Evolutionary conservation across 2,888 invertebrate species (phyloP).

Genomic region (Ephialtes manifestator): DNA sequence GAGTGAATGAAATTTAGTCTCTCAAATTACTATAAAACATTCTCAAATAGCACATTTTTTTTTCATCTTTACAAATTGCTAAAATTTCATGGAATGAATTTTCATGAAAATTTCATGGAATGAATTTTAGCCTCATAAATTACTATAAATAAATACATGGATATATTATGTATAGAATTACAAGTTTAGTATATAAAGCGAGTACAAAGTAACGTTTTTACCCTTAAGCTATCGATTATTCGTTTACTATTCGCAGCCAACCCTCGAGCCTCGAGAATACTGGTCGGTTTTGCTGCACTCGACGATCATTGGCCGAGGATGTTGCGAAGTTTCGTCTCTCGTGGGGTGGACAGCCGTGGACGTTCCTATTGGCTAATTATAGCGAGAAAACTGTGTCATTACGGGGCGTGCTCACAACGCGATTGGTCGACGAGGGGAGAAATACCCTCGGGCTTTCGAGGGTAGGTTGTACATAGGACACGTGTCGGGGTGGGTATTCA

Average conservation of each 20-base stretch:
- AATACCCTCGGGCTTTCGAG: conserved; percentile 66
- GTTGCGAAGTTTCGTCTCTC: conserved; percentile 28
- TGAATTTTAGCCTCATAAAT: too few relatives aligned
- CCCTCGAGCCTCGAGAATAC: neutral
- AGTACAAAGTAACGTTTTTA: neutral
- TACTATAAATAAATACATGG: too few relatives aligned
- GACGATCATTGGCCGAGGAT: conserved; percentile 77
- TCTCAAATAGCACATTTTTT: too few relatives aligned
- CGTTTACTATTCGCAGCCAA: conserved; percentile 56
- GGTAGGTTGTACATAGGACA: conserved; percentile 61
- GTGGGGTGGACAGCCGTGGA: conserved; percentile 48
- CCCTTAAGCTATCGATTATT: conserved; percentile 1
- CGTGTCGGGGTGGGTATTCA: conserved; percentile 65
- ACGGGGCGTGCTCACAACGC: conserved; percentile 79
- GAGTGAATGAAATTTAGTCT: too few relatives aligned
- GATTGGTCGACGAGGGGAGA: conserved; percentile 79
- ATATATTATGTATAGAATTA: too few relatives aligned
- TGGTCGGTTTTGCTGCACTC: conserved; percentile 27
- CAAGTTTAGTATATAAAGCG: too few relatives aligned
- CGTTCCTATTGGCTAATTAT: conserved; percentile 83
- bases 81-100: too few relatives aligned
- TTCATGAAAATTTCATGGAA: too few relatives aligned
- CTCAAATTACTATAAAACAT: too few relatives aligned
- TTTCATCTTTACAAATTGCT: too few relatives aligned
- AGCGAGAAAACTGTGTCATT: conserved; percentile 74